A percentile compares a stretch with the other conserved stretches of the same genome.
These are phyloP conservation scores for Mimas tiliae DNA, from an alignment of 2,888 invertebrate genomes.

Conservation along the genomic window DNA sequence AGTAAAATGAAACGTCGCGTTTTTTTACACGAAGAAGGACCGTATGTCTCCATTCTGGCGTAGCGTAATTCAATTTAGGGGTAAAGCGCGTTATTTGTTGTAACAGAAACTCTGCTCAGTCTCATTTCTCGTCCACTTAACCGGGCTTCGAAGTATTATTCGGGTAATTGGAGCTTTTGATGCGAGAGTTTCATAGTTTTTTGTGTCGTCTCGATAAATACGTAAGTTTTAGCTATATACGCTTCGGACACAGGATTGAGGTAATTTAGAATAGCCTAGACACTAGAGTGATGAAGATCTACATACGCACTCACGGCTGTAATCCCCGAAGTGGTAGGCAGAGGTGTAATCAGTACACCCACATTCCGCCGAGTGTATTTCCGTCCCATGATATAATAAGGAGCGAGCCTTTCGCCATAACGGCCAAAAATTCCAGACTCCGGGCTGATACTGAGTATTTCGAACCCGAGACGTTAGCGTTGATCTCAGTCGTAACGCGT, in stretches of 20 bases:
- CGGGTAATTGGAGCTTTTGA: constrained; percentile 61
- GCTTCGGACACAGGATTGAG: no score
- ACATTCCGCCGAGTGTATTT: no score
- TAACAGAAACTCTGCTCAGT: constrained; percentile 63
- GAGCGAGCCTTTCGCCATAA: no score
- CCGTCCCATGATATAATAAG: no score
- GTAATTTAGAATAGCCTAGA: no score
- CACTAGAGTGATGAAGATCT: background rate
- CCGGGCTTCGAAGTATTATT: constrained; percentile 63
- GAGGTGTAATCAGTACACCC: no score
- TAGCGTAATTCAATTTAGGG: constrained; percentile 75
- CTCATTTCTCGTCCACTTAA: constrained; percentile 66
- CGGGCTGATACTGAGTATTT: no score
- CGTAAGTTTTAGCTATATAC: background rate
- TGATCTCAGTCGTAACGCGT: no score
- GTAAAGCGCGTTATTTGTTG: constrained; percentile 69
- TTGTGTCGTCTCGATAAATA: background rate
- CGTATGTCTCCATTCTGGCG: constrained; percentile 46
- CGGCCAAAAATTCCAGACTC: no score
- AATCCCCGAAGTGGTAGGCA: no score
- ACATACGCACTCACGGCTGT: no score
- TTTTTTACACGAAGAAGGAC: constrained; percentile 28
- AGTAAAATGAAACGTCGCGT: constrained; percentile 26
- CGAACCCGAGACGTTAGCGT: no score
- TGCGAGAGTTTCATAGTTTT: constrained; percentile 34